Evolutionary conservation across 92 coral and sea anemone genomes (phyloP), one percentile per base, ranked within the genome.

Genomic region (Galaxea fascicularis): DNA sequence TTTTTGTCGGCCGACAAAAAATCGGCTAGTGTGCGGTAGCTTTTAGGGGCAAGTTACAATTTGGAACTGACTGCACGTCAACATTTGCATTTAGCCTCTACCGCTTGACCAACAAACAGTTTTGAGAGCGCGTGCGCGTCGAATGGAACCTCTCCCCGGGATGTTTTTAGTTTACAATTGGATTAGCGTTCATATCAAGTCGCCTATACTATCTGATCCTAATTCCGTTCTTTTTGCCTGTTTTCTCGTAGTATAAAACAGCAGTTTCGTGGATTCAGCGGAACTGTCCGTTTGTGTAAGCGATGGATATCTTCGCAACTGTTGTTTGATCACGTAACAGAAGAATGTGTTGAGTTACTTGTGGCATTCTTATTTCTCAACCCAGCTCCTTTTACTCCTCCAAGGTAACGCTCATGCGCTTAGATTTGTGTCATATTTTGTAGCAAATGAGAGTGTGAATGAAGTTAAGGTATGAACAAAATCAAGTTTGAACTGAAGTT

Each of bases 231-330:
- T 44, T 21, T 29, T 22, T 20, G 28, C 12, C 14, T 29, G 22
- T 62, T 53, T 72, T 62, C 44, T 80, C 46, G 29, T 63, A 97
- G 99, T 65, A 79, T 97, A 18, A 93, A 93, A 65, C 98, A 97
- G 44, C 94, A 95, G 82, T 95, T 53, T 83, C 80, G 77, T 51
- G 93, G 94, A 57, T 97, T 91, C 71, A 86, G 95, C 75, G 93
- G 97, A 74, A 90, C 96, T 30, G 98, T 93, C 29, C 95, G 98
- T 74, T 79, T 97, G 85, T 89, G 95, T 47, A 97, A 94, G 86
- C 98, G 99, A 26, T 97, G 99, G 99, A 67, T 93, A 77, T 88
- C 93, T 3, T 87, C 98, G 5, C 99, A 96, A 59, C 73, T 96
- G 74, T 73, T 96, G 68, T 78, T 88, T 80, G 79, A 85, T 71